Percentiles rank a stretch among this genome's conserved stretches.
These are phyloP conservation scores for Taphrorychus bicolor DNA, from an alignment of 2,888 invertebrate genomes.

Conservation along the genomic window DNA sequence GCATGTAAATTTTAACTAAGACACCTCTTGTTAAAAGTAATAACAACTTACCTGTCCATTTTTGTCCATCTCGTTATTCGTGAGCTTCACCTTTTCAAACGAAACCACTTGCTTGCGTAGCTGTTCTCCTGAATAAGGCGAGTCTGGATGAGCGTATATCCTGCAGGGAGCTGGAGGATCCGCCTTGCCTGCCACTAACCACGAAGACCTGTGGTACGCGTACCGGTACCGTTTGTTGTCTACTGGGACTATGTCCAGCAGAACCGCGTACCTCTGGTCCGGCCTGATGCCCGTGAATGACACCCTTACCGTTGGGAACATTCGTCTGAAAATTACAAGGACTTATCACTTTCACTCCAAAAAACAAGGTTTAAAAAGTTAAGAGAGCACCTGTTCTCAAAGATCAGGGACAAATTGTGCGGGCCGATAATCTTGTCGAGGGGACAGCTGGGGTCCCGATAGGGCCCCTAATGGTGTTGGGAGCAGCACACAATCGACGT, in stretches of 20 bases:
- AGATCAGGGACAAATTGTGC: too few relatives aligned
- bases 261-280: slow-evolving; percentile 73
- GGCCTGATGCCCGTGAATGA: slow-evolving; percentile 74
- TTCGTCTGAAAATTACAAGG: slow-evolving; percentile 67
- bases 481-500: too few relatives aligned
- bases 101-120: slow-evolving; percentile 79
- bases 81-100: slow-evolving; percentile 84
- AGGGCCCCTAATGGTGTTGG: too few relatives aligned
- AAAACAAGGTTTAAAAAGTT: too few relatives aligned
- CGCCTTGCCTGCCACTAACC: slow-evolving; percentile 84
- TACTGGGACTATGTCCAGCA: slow-evolving; percentile 82
- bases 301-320: slow-evolving; percentile 82
- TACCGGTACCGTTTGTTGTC: slow-evolving; percentile 82
- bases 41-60: slow-evolving; percentile 69
- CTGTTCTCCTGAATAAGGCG: slow-evolving; percentile 81
- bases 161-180: slow-evolving; percentile 77
- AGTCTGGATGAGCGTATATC: slow-evolving; percentile 80
- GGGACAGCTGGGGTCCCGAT: too few relatives aligned
- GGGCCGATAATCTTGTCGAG: too few relatives aligned
- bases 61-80: slow-evolving; percentile 84
- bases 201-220: slow-evolving; percentile 83
- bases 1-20: too few relatives aligned
- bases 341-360: too few relatives aligned
- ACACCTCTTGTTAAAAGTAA: not conserved
- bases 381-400: too few relatives aligned